These are phyloP conservation scores for Nylanderia fulva DNA, from an alignment of 1,140 invertebrate species.

Conservation along the genomic window DNA sequence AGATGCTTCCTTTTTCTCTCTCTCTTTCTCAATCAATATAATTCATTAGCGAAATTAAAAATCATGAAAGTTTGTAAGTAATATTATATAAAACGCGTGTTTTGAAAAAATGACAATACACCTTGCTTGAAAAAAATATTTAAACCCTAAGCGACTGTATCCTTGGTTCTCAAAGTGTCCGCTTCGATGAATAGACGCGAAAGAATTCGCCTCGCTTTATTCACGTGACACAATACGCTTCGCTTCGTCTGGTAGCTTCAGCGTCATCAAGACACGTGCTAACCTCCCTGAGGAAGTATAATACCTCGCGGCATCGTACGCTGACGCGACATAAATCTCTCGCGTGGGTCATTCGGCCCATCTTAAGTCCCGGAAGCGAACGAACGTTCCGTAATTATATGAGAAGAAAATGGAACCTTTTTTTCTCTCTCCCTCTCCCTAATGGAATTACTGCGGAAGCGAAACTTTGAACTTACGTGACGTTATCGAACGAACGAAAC, in stretches of 20 bases:
- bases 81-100: neutral
- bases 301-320: slow-evolving; percentile 31
- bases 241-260: slow-evolving; percentile 36
- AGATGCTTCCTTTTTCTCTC: too few species aligned
- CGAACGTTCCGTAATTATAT: slow-evolving; percentile 51
- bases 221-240: slow-evolving; percentile 10
- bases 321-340: slow-evolving; percentile 59
- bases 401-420: slow-evolving; percentile 28
- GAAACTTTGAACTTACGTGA: slow-evolving; percentile 52
- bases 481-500: slow-evolving; percentile 59
- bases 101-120: neutral
- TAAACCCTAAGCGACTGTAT: too few species aligned
- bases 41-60: neutral
- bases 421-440: neutral
- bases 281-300: slow-evolving; percentile 22
- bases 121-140: neutral
- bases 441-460: slow-evolving; percentile 56
- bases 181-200: slow-evolving; percentile 26
- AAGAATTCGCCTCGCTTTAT: slow-evolving; percentile 27
- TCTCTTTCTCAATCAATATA: neutral
- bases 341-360: slow-evolving; percentile 46
- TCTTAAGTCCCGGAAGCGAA: slow-evolving; percentile 48
- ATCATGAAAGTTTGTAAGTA: neutral
- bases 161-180: neutral
- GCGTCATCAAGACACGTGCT: slow-evolving; percentile 28